Evolutionary conservation across 2,888 invertebrate species (phyloP).

Genomic region (Lithophane ornitopus): DNA sequence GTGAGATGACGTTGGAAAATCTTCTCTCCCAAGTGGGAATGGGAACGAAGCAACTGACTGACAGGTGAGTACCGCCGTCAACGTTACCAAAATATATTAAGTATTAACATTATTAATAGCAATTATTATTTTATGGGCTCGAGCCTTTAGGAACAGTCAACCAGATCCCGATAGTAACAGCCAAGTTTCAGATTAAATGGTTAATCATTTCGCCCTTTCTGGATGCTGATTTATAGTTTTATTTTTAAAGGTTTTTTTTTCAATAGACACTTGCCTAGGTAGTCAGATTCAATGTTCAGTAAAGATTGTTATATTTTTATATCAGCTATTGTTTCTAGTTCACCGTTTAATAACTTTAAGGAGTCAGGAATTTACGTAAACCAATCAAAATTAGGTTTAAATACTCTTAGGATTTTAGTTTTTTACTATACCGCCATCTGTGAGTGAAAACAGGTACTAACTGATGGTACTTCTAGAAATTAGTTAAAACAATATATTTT

Average conservation of each 20-base stretch:
- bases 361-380: not conserved
- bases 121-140: not conserved
- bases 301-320: not conserved
- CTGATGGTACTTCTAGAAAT: not conserved
- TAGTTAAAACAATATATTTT: not conserved
- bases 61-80: conserved; percentile 78
- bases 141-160: not conserved
- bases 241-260: not conserved
- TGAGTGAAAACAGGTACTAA: not conserved
- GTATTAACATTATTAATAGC: not conserved
- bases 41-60: conserved; percentile 80
- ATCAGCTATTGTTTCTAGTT: not conserved
- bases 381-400: not conserved
- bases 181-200: not conserved
- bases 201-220: not conserved
- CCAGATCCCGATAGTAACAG: not conserved
- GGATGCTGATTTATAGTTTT: not conserved
- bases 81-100: not conserved
- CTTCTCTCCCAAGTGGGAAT: conserved; percentile 82
- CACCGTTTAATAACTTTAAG: not conserved
- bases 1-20: conserved; percentile 81
- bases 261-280: not conserved
- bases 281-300: not conserved
- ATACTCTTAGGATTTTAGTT: not conserved
- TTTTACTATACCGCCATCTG: not conserved